phyloP scores from a whole-genome alignment of 2,888 invertebrate genomes.

The Zygaena filipendulae region DNA sequence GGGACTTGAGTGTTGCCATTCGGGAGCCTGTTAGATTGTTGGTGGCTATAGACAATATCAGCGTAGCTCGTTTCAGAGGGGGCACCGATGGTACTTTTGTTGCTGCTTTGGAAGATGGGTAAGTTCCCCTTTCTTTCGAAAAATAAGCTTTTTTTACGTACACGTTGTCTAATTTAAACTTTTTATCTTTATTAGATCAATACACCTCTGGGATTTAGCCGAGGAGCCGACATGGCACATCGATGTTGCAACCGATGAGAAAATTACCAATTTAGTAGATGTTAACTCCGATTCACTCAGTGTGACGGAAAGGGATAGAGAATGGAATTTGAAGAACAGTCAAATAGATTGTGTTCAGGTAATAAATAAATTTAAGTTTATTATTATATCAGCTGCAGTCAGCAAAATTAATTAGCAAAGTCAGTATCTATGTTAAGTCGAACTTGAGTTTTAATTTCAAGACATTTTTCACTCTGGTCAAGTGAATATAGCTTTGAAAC shows the following conservation, averaged over 20 bases:
- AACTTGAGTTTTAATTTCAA: no score
- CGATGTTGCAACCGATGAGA: constrained; percentile 24
- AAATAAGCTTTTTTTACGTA: constrained; percentile 1
- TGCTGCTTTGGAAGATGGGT: constrained; percentile 51
- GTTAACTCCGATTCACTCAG: constrained; percentile 22
- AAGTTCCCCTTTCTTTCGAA: constrained; percentile 16
- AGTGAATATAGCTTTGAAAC: no score
- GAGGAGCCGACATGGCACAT: constrained; percentile 37
- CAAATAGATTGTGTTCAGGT: constrained; percentile 25
- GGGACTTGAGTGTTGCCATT: constrained; percentile 44
- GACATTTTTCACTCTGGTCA: no score
- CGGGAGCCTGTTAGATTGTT: constrained; percentile 40
- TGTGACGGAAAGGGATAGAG: constrained; percentile 32
- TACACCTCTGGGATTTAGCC: constrained; percentile 54
- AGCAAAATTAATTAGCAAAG: no score
- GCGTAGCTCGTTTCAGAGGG: constrained; percentile 35
- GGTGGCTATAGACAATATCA: constrained; percentile 39
- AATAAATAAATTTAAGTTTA: constrained; percentile 3
- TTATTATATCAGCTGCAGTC: no score
- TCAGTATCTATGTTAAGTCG: no score
- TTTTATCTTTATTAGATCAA: no score
- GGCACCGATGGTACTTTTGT: constrained; percentile 42
- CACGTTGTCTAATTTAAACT: background rate
- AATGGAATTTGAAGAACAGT: constrained; percentile 38
- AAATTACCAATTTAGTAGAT: constrained; percentile 27